Percentiles rank a stretch among this genome's conserved stretches.
phyloP scores from a whole-genome alignment of 35 echinoderm and acorn worm genomes.

The Diadema setosum region DNA sequence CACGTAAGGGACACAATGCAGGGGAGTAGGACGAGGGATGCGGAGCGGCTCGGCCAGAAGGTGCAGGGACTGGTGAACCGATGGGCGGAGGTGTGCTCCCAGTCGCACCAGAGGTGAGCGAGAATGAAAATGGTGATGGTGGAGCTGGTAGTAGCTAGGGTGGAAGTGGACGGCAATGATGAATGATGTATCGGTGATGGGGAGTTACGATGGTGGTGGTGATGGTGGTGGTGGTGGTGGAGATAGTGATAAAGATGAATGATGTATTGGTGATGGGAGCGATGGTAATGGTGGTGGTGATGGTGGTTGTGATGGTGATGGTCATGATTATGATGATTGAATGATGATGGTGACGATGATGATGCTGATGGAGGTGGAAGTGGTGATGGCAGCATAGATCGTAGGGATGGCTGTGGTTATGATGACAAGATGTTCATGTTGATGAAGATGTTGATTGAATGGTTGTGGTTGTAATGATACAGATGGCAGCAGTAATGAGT shows the following conservation, averaged over 20 bases:
- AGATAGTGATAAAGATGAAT: background rate
- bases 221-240: background rate
- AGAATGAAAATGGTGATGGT: background rate
- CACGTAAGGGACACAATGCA: background rate
- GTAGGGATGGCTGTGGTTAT: background rate
- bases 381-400: background rate
- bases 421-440: background rate
- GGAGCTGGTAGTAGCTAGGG: background rate
- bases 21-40: background rate
- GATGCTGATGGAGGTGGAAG: no score
- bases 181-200: background rate
- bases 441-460: background rate
- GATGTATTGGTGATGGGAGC: background rate
- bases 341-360: no score
- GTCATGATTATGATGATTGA: no score
- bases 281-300: background rate
- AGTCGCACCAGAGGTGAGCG: slow-evolving; percentile 80
- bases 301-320: no score
- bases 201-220: background rate
- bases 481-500: background rate
- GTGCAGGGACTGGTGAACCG: slow-evolving; percentile 39
- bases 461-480: background rate
- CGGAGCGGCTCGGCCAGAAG: slow-evolving; percentile 30
- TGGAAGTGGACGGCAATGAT: background rate
- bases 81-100: slow-evolving; percentile 85